phyloP scores from a whole-genome alignment of 2,888 invertebrate genomes.

The Anodontia alba region DNA sequence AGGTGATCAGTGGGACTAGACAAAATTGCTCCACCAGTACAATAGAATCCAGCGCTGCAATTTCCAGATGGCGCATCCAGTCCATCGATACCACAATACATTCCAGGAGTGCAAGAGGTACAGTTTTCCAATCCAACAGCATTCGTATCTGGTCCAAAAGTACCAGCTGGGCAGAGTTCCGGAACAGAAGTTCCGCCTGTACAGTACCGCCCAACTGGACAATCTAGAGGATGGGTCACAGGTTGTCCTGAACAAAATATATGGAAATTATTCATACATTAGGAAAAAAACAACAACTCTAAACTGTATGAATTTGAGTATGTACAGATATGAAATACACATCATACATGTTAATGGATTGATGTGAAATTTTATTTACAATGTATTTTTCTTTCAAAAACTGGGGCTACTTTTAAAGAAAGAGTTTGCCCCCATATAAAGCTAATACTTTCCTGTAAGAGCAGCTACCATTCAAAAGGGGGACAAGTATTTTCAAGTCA shows the following conservation, averaged over 20 bases:
- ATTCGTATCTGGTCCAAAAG: conserved; percentile 74
- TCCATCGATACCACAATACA: conserved; percentile 78
- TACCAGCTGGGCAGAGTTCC: conserved; percentile 81
- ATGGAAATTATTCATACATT: too few relatives aligned
- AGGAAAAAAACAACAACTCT: neutral
- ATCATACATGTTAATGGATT: too few relatives aligned
- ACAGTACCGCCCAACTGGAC: conserved; percentile 82
- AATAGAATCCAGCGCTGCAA: conserved; percentile 82
- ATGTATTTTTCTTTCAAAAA: too few relatives aligned
- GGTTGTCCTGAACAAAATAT: conserved; percentile 70
- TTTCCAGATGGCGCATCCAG: conserved; percentile 75
- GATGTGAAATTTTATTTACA: too few relatives aligned
- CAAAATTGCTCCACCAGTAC: conserved; percentile 73
- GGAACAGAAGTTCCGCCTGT: conserved; percentile 77
- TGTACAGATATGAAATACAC: neutral
- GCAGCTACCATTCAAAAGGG: too few relatives aligned
- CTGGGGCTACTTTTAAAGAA: too few relatives aligned
- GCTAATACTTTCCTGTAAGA: too few relatives aligned
- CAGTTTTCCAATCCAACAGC: conserved; percentile 73
- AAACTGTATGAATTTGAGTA: neutral
- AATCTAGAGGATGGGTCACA: conserved; percentile 77
- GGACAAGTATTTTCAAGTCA: too few relatives aligned
- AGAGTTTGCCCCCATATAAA: too few relatives aligned
- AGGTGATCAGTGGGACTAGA: conserved; percentile 73
- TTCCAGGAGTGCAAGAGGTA: conserved; percentile 77